Evolutionary conservation across 2,797 vertebrate species (phyloP).

Genomic region (Mormyrus hasselquistii): DNA sequence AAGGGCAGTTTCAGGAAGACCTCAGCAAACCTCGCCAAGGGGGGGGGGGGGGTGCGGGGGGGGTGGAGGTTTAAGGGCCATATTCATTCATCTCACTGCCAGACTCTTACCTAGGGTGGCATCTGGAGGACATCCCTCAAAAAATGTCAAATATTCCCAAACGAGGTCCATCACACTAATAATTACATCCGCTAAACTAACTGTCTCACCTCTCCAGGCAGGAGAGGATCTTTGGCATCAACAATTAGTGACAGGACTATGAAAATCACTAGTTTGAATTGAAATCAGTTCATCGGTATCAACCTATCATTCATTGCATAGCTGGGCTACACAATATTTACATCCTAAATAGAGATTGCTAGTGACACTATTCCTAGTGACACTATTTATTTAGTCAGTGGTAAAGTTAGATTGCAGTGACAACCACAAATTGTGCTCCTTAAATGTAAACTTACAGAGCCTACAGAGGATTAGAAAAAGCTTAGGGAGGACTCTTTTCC

Average conservation of each 20-base stretch:
- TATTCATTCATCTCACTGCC: constrained; percentile 55
- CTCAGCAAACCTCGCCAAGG: constrained; percentile 33
- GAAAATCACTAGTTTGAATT: neutral
- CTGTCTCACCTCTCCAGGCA: neutral
- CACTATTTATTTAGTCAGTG: neutral
- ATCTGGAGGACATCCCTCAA: neutral
- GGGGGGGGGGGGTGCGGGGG: neutral
- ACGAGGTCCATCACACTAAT: neutral
- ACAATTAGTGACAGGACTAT: neutral
- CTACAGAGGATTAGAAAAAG: neutral
- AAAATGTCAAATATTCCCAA: neutral
- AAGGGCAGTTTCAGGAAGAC: constrained; percentile 51
- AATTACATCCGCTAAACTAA: neutral
- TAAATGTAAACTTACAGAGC: neutral
- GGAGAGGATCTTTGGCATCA: neutral
- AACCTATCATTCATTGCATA: neutral
- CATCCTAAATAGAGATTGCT: neutral
- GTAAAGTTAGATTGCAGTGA: neutral
- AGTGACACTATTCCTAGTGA: neutral
- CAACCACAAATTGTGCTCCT: neutral
- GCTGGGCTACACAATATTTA: neutral
- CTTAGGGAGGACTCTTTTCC: neutral
- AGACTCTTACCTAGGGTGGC: constrained; percentile 16
- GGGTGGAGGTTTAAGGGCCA: constrained; percentile 53
- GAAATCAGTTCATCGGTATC: neutral